Conservation (phyloP, 2,113 vertebrate species). For the Cavia aperea region DNA sequence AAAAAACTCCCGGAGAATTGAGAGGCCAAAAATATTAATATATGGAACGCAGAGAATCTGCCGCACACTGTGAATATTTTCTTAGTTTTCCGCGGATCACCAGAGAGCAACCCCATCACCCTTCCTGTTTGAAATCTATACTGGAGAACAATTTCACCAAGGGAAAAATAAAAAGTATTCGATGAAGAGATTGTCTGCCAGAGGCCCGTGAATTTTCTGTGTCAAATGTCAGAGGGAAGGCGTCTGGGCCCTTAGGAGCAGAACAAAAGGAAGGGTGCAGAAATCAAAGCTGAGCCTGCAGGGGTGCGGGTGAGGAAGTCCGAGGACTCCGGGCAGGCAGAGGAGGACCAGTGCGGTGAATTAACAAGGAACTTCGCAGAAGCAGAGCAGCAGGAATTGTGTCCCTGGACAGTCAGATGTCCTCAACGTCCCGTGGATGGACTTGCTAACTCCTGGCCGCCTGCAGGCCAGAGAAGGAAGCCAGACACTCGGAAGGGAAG, state of each 20-base stretch:
- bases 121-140: neutral
- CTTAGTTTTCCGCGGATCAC: neutral
- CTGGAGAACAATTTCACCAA: neutral
- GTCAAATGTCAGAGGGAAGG: neutral
- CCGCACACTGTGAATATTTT: conserved; percentile 59
- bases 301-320: accelerated
- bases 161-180: no score
- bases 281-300: neutral
- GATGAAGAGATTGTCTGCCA: neutral
- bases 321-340: neutral
- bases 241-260: accelerated
- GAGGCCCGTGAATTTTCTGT: neutral
- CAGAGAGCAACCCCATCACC: neutral
- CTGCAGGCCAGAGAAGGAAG: neutral
- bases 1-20: conserved; percentile 49
- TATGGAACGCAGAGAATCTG: conserved; percentile 49
- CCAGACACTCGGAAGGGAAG: no score
- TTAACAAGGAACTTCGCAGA: neutral
- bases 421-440: neutral
- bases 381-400: no score
- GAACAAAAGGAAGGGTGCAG: neutral
- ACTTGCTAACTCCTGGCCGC: accelerated
- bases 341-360: accelerated
- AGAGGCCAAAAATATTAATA: conserved; percentile 69
- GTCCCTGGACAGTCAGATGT: neutral